Evolutionary conservation across 2,888 invertebrate species (phyloP), one percentile per base, ranked within the genome.

Genomic region (Lacanobia oleracea): DNA sequence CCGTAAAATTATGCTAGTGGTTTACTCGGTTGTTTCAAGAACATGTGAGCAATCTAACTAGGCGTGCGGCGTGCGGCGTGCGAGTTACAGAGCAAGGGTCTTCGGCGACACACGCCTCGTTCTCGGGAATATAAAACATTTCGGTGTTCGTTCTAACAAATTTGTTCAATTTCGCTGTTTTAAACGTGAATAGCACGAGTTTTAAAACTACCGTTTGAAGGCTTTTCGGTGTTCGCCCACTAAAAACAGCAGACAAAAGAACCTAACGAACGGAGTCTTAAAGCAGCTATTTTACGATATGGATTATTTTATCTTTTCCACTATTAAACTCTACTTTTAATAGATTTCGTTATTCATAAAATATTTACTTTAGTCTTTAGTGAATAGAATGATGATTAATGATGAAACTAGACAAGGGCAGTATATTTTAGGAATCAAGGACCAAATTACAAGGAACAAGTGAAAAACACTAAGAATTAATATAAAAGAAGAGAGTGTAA

Each of bases 1-100:
- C 84, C 86, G 87, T 89, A 88, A 90, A 88, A 88, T 89, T 89
- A 88, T 86, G 82, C 87, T 76, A 77, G 83, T 83, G 84, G 83
- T 84, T 75, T 72, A 80, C 78, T 77, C 72, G 72, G 75, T 82
- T 86, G 82, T 85, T 87, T 79, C 61, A 80, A 72, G 60, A 81
- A 80, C 79, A 85, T 83, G 76, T 73, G 75, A 74, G 78, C 79
- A 82, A 88, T 79, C 50, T 75, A 60, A 50, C 50, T 67, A 75
- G 57, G 72, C 69, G 69, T 74, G 72, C n/a, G 69, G n/a, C n/a
- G n/a, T n/a, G n/a, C n/a, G 57, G 72, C 69, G 69, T 74, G 72
- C n/a, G 69, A 66, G 73, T 51, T 67, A 66, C 67, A 74, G 67
- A 50, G 57, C 5, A 78, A 72, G 63, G 53, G 64, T 43, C 12